Conservation (phyloP, 2,888 invertebrate species). For the Thelaira solivaga region DNA sequence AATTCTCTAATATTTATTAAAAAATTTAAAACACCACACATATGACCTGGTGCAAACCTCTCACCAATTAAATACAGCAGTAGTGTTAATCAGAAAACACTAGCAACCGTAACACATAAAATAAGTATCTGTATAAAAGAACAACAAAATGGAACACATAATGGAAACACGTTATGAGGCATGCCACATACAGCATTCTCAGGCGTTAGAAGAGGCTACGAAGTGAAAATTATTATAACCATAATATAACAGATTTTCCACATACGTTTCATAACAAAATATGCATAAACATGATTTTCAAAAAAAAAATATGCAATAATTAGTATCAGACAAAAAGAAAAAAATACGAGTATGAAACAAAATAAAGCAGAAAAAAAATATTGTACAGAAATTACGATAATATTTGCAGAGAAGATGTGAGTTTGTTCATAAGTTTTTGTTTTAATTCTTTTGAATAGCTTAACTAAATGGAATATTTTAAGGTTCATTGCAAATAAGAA, state of each 20-base stretch:
- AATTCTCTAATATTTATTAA: constrained; percentile 2
- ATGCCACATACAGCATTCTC: constrained; percentile 31
- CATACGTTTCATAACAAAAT: constrained; percentile 42
- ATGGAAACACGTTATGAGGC: constrained; percentile 31
- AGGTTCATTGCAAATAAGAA: too few species aligned
- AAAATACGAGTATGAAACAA: neutral
- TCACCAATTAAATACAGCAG: constrained; percentile 37
- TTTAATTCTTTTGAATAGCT: too few species aligned
- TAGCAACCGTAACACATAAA: neutral
- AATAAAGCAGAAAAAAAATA: neutral
- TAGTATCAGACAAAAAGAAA: neutral
- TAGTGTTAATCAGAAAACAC: constrained; percentile 39
- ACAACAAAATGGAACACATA: constrained; percentile 55
- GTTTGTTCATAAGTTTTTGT: too few species aligned
- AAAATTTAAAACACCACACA: constrained; percentile 13
- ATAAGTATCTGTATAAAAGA: constrained; percentile 7
- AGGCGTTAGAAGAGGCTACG: neutral
- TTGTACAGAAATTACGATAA: too few species aligned
- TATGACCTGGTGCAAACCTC: constrained; percentile 47
- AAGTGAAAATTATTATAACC: constrained; percentile 9
- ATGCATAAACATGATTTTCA: constrained; percentile 51
- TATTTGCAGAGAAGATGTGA: too few species aligned
- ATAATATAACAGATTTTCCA: constrained; percentile 41
- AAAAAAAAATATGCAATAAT: constrained; percentile 40
- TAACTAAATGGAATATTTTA: too few species aligned